Conservation (phyloP, 2,888 invertebrate genomes). For the Tanytarsus gracilentus region DNA sequence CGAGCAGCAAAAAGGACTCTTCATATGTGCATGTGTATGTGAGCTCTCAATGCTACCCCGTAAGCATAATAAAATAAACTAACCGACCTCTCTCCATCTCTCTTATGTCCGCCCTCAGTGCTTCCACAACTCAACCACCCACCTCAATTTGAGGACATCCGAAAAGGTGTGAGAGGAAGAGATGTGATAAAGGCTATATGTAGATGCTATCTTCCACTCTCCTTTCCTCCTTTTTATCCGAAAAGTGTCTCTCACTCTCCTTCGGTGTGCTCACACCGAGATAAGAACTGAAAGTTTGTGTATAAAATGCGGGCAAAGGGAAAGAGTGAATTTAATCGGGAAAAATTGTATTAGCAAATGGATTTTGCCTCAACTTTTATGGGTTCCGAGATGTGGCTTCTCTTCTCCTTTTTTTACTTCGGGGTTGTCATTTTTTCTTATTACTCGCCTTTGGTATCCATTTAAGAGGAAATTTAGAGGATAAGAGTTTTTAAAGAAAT, state of each 20-base stretch:
- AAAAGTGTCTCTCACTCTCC: constrained; percentile 2
- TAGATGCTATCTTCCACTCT: not conserved
- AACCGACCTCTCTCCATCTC: constrained; percentile 5
- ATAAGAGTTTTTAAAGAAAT: constrained; percentile 22
- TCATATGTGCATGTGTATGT: constrained; percentile 6
- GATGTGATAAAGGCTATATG: not conserved
- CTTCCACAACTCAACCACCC: too few relatives aligned
- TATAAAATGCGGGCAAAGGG: not conserved
- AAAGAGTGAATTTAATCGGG: constrained; percentile 17
- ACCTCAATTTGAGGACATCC: not conserved
- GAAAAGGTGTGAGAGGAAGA: not conserved
- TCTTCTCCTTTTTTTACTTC: not conserved
- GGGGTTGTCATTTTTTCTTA: not conserved
- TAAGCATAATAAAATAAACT: constrained; percentile 25
- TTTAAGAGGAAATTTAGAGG: too few relatives aligned
- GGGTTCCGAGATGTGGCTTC: constrained; percentile 2
- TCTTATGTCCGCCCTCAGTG: not conserved
- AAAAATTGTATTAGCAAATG: constrained; percentile 29
- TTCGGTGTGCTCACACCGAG: not conserved
- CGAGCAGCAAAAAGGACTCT: constrained; percentile 10
- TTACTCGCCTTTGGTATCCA: constrained; percentile 3
- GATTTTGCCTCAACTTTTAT: constrained; percentile 22
- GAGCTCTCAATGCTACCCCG: not conserved
- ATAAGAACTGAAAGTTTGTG: not conserved
- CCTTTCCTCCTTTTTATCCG: not conserved